Evolutionary conservation across 2,888 invertebrate species (phyloP), one percentile per base, ranked within the genome.

Genomic region (Melieria crassipennis): DNA sequence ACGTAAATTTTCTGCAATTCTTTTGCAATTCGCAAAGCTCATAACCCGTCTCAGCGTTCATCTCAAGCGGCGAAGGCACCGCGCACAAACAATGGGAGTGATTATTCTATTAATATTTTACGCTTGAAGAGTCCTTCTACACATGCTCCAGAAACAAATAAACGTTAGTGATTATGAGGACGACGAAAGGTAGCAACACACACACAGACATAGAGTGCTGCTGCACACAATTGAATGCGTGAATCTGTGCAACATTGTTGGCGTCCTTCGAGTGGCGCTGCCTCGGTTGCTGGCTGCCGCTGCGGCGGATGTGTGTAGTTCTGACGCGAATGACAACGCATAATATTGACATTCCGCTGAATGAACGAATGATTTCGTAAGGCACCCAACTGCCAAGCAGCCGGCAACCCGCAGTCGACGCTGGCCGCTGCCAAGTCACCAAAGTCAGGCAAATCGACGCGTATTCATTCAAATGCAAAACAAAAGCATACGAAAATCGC

Each of bases 31-130:
- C 30, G 30, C 30, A 30, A 30, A 30, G 30, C 30, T 30, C 30
- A 30, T 30, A 30, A 30, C 30, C 30, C 30, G 30, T 1, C 30
- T 30, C 2, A 30, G 30, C 30, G 30, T 30, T 30, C 30, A 30
- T 30, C 30, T 30, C 30, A 30, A 30, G 30, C 30, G 30, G 30
- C 30, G 3, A 30, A 30, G 30, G 30, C 3, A 6, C 5, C 52
- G 52, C 9, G n/a, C 52, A 52, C 64, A 83, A 80, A 85, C 84
- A 84, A 85, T 84, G 76, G 78, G 78, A 81, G 79, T 84, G 82
- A 82, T 85, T 85, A 85, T 84, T 82, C 79, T 79, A 85, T 84
- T 84, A 84, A 82, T 80, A 83, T 81, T 83, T 83, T 80, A 76
- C 79, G 85, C 85, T 79, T 76, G 78, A 81, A 82, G 82, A 76